Evolutionary conservation across 1,140 invertebrate genomes (phyloP).

Genomic region (Berghia stephanieae): DNA sequence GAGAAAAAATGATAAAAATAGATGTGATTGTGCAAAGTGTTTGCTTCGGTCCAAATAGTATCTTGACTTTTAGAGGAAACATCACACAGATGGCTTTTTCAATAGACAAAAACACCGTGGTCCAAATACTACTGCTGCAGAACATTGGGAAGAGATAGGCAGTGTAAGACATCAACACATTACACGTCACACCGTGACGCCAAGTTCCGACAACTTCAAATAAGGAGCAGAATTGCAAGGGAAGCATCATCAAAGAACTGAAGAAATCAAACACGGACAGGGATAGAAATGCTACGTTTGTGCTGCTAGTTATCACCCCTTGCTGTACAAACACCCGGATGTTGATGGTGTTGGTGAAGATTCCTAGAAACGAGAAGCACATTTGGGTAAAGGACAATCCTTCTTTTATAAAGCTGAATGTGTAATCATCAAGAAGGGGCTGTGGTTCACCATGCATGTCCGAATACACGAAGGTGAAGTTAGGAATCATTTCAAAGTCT

Average conservation of each 20-base stretch:
- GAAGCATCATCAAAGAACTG: background rate
- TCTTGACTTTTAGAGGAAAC: background rate
- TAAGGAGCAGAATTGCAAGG: background rate
- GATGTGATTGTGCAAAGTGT: background rate
- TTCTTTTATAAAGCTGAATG: no score
- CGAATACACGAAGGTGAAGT: no score
- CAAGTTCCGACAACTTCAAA: background rate
- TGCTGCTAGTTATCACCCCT: background rate
- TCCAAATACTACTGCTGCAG: background rate
- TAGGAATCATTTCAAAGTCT: no score
- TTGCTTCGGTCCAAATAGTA: background rate
- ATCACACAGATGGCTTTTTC: constrained; percentile 8
- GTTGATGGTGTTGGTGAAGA: constrained; percentile 22
- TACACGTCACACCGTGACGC: background rate
- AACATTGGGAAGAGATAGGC: background rate
- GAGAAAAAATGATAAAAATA: background rate
- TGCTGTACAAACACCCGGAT: constrained; percentile 11
- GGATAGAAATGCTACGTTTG: background rate
- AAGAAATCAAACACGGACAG: background rate
- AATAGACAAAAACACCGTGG: constrained; percentile 9
- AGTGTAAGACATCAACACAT: background rate
- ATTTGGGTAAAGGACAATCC: no score
- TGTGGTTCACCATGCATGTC: no score
- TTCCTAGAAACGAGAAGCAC: no score
- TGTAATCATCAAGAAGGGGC: no score